Evolutionary conservation across 2,797 vertebrate species (phyloP).

Genomic region (Rhinogobio ventralis): DNA sequence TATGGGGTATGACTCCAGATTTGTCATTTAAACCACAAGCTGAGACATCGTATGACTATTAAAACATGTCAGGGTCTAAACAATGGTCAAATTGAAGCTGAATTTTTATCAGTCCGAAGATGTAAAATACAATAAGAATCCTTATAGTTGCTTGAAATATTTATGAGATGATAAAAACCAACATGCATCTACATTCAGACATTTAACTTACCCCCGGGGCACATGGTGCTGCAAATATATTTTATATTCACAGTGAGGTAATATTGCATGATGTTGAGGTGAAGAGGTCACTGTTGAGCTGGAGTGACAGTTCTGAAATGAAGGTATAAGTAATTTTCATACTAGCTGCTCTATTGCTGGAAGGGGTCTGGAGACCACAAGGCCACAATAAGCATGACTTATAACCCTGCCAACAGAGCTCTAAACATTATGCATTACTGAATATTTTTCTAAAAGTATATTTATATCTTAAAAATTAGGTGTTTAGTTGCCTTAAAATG

Average conservation of each 20-base stretch:
- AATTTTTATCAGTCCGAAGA: neutral
- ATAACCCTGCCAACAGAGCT: neutral
- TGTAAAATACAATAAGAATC: constrained; percentile 4
- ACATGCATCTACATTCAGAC: constrained; percentile 24
- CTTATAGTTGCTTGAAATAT: neutral
- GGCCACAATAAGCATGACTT: constrained; percentile 28
- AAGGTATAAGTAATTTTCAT: constrained; percentile 80
- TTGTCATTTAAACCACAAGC: constrained; percentile 73
- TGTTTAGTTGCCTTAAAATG: neutral
- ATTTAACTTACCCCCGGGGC: constrained; percentile 57
- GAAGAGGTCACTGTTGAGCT: constrained; percentile 78
- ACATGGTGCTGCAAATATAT: constrained; percentile 70
- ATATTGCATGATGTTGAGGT: constrained; percentile 69
- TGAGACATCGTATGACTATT: constrained; percentile 24
- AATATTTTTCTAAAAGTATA: neutral
- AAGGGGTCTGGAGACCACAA: constrained; percentile 33
- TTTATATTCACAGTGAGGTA: constrained; percentile 76
- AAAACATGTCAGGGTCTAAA: constrained; percentile 14
- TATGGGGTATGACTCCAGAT: constrained; percentile 71
- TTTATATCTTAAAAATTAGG: neutral
- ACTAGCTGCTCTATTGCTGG: constrained; percentile 61
- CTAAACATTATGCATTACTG: constrained; percentile 6
- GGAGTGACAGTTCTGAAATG: constrained; percentile 83
- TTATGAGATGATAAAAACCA: constrained; percentile 16
- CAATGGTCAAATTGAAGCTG: constrained; percentile 1